Evolutionary conservation across 2,797 vertebrate species (phyloP).

Genomic region (Hippoglossus hippoglossus): DNA sequence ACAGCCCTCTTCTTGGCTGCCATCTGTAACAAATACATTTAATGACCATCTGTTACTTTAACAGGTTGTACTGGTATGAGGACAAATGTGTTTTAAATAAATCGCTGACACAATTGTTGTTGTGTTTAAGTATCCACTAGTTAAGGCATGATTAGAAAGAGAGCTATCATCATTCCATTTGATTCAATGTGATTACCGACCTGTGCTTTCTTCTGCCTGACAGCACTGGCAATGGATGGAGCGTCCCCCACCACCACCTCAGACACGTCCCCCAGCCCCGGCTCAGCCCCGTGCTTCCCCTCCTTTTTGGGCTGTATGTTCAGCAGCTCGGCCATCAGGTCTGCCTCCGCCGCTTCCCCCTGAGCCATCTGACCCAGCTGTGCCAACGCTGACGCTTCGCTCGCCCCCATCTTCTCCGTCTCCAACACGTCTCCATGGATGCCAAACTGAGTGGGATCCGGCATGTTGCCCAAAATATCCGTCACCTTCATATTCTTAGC

Average conservation of each 20-base stretch:
- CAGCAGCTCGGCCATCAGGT: conserved; percentile 92
- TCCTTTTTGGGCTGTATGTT: conserved; percentile 91
- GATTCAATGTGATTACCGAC: conserved; percentile 74
- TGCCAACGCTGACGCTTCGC: conserved; percentile 80
- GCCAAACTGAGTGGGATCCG: conserved; percentile 98
- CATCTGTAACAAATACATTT: conserved; percentile 73
- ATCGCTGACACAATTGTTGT: neutral
- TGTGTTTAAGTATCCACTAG: neutral
- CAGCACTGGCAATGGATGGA: conserved; percentile 90
- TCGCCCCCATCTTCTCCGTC: conserved; percentile 89
- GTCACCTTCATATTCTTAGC: conserved; percentile 99
- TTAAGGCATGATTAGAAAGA: neutral
- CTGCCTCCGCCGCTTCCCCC: conserved; percentile 87
- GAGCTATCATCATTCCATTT: neutral
- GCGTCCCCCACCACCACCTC: conserved; percentile 91
- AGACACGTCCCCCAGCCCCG: conserved; percentile 94
- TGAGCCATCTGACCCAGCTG: conserved; percentile 89
- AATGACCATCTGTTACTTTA: conserved; percentile 2
- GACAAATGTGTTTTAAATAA: conserved; percentile 2
- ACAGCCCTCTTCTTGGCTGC: conserved; percentile 86
- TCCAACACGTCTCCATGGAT: conserved; percentile 95
- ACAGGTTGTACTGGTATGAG: neutral
- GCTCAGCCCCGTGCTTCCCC: conserved; percentile 90
- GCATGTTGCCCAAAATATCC: conserved; percentile 98
- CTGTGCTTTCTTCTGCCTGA: conserved; percentile 93